These are phyloP conservation scores for Molothrus aeneus DNA, from an alignment of 2,797 vertebrate species.

Conservation along the genomic window DNA sequence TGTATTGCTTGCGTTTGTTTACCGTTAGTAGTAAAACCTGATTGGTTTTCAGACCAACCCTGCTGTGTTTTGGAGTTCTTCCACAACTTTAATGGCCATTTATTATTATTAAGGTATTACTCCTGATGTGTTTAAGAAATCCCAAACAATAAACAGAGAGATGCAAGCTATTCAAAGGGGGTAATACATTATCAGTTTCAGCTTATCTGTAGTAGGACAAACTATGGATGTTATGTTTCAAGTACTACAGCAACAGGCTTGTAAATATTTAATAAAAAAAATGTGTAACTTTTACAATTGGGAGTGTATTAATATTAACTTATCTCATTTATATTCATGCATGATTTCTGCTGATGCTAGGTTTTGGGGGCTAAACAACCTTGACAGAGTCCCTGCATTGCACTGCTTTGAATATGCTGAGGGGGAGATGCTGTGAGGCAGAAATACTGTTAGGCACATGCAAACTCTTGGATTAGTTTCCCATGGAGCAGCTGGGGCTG, in stretches of 20 bases:
- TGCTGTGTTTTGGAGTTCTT: not conserved
- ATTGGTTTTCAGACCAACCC: not conserved
- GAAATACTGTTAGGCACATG: not conserved
- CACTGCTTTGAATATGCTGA: not conserved
- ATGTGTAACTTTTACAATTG: not conserved
- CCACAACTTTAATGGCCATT: not conserved
- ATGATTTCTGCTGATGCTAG: not conserved
- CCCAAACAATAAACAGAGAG: not conserved
- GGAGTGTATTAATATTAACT: not conserved
- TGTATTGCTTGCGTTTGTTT: not conserved
- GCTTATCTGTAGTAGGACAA: not conserved
- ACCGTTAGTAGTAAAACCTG: not conserved
- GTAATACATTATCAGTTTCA: not conserved
- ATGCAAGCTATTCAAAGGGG: not conserved
- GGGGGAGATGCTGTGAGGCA: not conserved
- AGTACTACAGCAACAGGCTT: not conserved
- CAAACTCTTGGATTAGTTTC: not conserved
- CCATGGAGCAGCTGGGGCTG: not conserved
- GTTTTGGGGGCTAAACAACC: not conserved
- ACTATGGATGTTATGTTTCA: not conserved
- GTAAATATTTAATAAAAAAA: not conserved
- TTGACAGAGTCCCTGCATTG: not conserved
- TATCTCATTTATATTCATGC: not conserved
- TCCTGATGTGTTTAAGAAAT: not conserved
- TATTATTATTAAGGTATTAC: not conserved